phyloP scores from a whole-genome alignment of 2,113 vertebrate genomes.

The Mus spicilegus region DNA sequence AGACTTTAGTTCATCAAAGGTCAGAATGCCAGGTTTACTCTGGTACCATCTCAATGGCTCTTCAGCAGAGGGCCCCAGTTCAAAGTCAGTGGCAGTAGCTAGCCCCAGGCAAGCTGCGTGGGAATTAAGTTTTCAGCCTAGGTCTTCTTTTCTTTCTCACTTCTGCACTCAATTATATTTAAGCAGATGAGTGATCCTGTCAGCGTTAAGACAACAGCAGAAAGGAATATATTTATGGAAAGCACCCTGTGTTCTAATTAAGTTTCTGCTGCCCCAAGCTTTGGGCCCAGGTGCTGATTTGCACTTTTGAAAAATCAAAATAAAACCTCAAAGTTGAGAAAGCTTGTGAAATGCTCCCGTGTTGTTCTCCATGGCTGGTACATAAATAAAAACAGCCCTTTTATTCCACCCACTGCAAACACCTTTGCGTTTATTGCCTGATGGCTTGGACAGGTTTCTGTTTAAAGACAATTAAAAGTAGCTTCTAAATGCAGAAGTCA shows the following conservation, averaged over 20 bases:
- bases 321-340: slow-evolving; percentile 58
- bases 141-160: slow-evolving; percentile 9
- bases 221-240: slow-evolving; percentile 69
- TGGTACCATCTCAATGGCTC: neutral
- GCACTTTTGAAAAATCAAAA: slow-evolving; percentile 65
- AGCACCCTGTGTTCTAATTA: slow-evolving; percentile 69
- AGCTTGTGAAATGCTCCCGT: slow-evolving; percentile 53
- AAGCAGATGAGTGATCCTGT: slow-evolving; percentile 69
- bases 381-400: slow-evolving; percentile 47
- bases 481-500: slow-evolving; percentile 50
- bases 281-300: slow-evolving; percentile 72
- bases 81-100: slow-evolving; percentile 45
- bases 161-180: slow-evolving; percentile 63
- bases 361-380: slow-evolving; percentile 50
- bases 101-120: neutral
- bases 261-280: slow-evolving; percentile 63
- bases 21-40: neutral
- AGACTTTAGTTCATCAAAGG: neutral
- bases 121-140: slow-evolving; percentile 56
- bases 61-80: neutral
- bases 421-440: slow-evolving; percentile 70
- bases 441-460: slow-evolving; percentile 60
- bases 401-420: neutral
- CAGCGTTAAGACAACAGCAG: slow-evolving; percentile 60
- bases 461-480: slow-evolving; percentile 67